Base-by-base conservation (phyloP, 2,797 vertebrate species). In the Todus mexicanus region DNA sequence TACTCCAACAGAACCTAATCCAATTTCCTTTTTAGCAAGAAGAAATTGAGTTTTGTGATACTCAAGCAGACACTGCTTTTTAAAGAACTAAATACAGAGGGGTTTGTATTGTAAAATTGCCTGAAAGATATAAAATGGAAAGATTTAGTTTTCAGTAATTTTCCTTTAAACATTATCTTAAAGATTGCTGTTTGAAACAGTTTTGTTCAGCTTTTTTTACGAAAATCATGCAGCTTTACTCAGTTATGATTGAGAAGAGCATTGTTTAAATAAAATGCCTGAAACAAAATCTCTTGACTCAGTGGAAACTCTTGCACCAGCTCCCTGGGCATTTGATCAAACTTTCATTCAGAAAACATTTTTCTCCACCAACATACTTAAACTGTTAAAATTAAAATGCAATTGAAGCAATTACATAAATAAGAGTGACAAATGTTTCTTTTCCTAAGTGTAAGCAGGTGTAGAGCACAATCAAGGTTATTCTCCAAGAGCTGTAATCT, bases 11-110 rank as follows among this genome's bases (percentile, higher is more conserved):
- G 73, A 92, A 94, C 76, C 89, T 78, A 89, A 93, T 96, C 95
- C 94, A 95, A 88, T 96, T 96, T 96, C 92, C 95, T 94, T 95
- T 95, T 95, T 93, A 94, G 82, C 68, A 61, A 73, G 78, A 48
- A 72, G 22, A 91, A 91, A 73, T 20, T 25, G 63, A 54, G 33
- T 81, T 87, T 85, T 74, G 61, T 45, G 65, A 45, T 11, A 21
- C 29, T 61, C 22, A 61, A 54, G 63, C 54, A 78, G 54, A 81
- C 85, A 65, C 23, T 81, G 20, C 12, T 76, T 53, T 88, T 70
- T 17, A 1, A 64, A 57, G 12, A 64, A 43, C 9, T 37, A 50
- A 74, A 84, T 19, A 23, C 26, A 64, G 26, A 19, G 40, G 40
- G 8, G 12, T 42, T 42, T 42, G 40, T 42, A 48, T 78, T 91